These are phyloP conservation scores for Ichneumoninae sp. DNA, from an alignment of 2,888 invertebrate genomes.

Conservation along the genomic window DNA sequence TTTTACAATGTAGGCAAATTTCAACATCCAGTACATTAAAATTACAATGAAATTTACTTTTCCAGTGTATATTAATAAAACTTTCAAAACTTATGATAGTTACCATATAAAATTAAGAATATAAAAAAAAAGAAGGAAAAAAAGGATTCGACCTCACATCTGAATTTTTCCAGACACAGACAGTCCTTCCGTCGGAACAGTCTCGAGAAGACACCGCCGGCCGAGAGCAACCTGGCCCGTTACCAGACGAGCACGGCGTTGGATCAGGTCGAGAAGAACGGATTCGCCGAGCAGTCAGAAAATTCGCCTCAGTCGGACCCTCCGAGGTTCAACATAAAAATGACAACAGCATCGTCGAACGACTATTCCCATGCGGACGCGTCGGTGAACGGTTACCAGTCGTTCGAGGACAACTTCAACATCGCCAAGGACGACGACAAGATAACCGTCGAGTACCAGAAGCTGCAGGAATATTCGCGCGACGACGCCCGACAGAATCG, in stretches of 20 bases:
- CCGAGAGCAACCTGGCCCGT: conserved; percentile 78
- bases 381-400: conserved; percentile 42
- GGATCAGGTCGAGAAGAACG: conserved; percentile 78
- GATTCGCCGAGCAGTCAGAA: conserved; percentile 55
- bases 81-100: too few relatives aligned
- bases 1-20: too few relatives aligned
- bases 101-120: too few relatives aligned
- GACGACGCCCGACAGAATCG: not conserved
- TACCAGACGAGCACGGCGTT: conserved; percentile 80
- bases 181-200: conserved; percentile 79
- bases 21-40: too few relatives aligned
- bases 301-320: conserved; percentile 43
- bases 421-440: conserved; percentile 55
- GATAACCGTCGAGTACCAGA: conserved; percentile 56
- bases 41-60: too few relatives aligned
- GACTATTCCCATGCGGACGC: conserved; percentile 21
- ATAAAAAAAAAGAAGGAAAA: not conserved
- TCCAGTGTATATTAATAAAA: too few relatives aligned
- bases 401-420: conserved; percentile 60
- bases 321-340: conserved; percentile 57
- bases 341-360: conserved; percentile 24
- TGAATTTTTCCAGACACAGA: conserved; percentile 72
- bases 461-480: conserved; percentile 51
- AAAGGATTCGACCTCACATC: not conserved
- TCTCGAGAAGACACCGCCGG: conserved; percentile 76